These are phyloP conservation scores for Zosterops japonicus DNA, from an alignment of 2,113 vertebrate genomes.

Conservation along the genomic window DNA sequence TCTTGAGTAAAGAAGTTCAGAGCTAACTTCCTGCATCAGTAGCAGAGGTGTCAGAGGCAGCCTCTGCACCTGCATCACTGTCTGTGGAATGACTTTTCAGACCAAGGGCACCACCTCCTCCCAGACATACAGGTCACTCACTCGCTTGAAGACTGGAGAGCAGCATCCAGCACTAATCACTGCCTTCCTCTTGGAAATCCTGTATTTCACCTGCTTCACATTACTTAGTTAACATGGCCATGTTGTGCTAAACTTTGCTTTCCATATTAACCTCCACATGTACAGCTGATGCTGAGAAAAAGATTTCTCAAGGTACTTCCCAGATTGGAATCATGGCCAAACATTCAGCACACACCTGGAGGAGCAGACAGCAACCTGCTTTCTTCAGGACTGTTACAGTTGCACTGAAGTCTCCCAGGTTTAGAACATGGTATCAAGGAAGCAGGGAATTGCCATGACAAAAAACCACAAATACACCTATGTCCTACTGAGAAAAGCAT, in stretches of 20 bases:
- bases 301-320: neutral
- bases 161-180: neutral
- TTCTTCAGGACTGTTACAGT: neutral
- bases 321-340: neutral
- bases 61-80: neutral
- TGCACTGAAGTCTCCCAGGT: neutral
- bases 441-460: neutral
- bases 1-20: neutral
- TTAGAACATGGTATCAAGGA: neutral
- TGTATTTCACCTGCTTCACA: neutral
- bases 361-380: neutral
- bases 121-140: neutral
- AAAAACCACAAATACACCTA: neutral
- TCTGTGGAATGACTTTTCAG: neutral
- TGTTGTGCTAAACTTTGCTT: neutral
- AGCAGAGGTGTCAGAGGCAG: neutral
- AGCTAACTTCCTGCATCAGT: neutral
- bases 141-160: neutral
- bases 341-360: fast-evolving
- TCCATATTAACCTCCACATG: neutral
- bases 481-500: neutral
- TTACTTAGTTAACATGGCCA: neutral
- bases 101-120: neutral
- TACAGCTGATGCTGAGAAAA: neutral
- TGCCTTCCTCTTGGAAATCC: neutral